Conservation (phyloP, 1,140 invertebrate genomes). For the Pachypeltis micranthus region DNA sequence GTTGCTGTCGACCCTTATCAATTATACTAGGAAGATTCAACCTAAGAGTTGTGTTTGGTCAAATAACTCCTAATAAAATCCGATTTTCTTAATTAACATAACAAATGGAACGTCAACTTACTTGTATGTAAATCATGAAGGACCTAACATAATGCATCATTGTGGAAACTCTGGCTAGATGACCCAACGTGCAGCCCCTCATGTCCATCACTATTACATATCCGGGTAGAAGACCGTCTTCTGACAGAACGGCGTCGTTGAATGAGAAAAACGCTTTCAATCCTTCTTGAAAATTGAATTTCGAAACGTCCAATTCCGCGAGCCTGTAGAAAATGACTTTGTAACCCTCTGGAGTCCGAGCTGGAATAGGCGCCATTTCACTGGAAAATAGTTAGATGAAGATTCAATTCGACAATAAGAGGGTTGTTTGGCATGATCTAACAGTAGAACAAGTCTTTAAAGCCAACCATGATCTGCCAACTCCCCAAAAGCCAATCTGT, state of each 20-base stretch:
- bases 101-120: too few relatives aligned
- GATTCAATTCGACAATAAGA: too few relatives aligned
- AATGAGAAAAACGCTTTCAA: constrained; percentile 51
- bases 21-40: too few relatives aligned
- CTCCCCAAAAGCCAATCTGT: too few relatives aligned
- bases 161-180: constrained; percentile 41
- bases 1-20: too few relatives aligned
- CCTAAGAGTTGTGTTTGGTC: too few relatives aligned
- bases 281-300: constrained; percentile 45
- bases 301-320: constrained; percentile 44
- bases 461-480: too few relatives aligned
- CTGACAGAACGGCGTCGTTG: constrained; percentile 47
- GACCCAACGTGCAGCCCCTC: constrained; percentile 47
- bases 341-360: constrained; percentile 46
- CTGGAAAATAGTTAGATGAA: constrained; percentile 25
- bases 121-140: constrained; percentile 54
- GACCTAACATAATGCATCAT: constrained; percentile 43
- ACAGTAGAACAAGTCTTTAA: too few relatives aligned
- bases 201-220: constrained; percentile 54
- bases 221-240: constrained; percentile 46
- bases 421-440: too few relatives aligned
- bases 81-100: not conserved
- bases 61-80: too few relatives aligned
- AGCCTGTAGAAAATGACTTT: constrained; percentile 45
- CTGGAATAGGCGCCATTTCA: constrained; percentile 35